A percentile compares a stretch with the other conserved stretches of the same genome.
These are phyloP conservation scores for Drosophila sturtevanti DNA, from an alignment of 1,140 invertebrate genomes.

Conservation along the genomic window DNA sequence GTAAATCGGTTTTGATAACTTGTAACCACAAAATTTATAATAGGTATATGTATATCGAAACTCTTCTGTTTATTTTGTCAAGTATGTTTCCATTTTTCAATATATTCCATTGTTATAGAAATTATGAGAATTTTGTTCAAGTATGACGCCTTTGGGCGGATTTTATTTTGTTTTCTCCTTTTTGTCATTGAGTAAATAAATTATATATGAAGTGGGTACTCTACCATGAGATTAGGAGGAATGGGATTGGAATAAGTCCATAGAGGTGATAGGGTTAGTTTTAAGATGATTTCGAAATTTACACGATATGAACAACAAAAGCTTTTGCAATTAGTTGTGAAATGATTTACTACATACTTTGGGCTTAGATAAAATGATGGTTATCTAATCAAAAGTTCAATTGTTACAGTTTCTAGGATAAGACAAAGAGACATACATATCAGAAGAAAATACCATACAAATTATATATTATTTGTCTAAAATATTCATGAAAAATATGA, in stretches of 20 bases:
- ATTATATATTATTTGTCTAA: too few relatives aligned
- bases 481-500: too few relatives aligned
- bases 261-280: background rate
- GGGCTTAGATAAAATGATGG: too few relatives aligned
- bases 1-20: conserved; percentile 74
- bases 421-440: too few relatives aligned
- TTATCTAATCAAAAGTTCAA: too few relatives aligned
- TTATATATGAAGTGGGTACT: conserved; percentile 50
- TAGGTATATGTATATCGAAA: conserved; percentile 24
- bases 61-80: conserved; percentile 33
- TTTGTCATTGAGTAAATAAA: conserved; percentile 55
- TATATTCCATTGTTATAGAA: conserved; percentile 56
- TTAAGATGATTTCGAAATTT: background rate
- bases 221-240: background rate
- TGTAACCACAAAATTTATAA: conserved; percentile 61
- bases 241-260: background rate
- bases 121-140: conserved; percentile 64
- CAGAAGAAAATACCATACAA: too few relatives aligned
- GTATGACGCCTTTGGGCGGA: conserved; percentile 55
- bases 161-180: conserved; percentile 5
- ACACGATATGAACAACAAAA: background rate
- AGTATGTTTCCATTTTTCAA: conserved; percentile 6
- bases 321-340: background rate
- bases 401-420: too few relatives aligned
- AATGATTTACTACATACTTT: background rate